These are phyloP conservation scores for Paelopatides confundens DNA, from an alignment of 53 echinoderm and acorn worm genomes.

Conservation along the genomic window DNA sequence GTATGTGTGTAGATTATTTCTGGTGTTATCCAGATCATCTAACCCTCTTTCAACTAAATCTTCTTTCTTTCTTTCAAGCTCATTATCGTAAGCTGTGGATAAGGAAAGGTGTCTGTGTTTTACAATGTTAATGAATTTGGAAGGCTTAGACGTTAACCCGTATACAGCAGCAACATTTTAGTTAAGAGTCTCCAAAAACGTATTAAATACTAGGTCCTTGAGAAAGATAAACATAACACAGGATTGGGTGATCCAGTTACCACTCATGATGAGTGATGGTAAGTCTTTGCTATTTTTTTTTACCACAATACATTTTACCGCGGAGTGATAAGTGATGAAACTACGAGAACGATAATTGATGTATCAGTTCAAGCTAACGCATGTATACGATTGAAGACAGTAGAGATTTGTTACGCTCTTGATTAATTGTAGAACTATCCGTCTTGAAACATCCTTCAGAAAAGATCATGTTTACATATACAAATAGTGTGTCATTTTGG, in stretches of 20 bases:
- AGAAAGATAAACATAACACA: slow-evolving; percentile 14
- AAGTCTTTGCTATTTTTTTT: neutral
- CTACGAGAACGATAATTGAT: neutral
- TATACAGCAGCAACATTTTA: neutral
- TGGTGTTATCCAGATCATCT: too few species aligned
- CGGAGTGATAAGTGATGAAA: neutral
- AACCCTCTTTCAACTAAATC: too few species aligned
- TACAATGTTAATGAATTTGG: slow-evolving; percentile 29
- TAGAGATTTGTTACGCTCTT: neutral
- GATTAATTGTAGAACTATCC: neutral
- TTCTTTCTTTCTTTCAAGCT: neutral
- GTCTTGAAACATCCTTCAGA: neutral
- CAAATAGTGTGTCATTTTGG: neutral
- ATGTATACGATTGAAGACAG: neutral
- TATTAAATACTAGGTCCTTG: neutral
- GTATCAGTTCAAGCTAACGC: neutral
- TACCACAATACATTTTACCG: neutral
- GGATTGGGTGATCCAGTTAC: neutral
- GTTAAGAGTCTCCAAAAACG: neutral
- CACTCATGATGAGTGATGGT: slow-evolving; percentile 16
- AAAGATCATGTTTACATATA: slow-evolving; percentile 1
- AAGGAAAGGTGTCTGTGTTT: neutral
- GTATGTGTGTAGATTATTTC: too few species aligned
- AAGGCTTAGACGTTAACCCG: slow-evolving; percentile 6
- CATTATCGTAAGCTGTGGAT: neutral